phyloP scores from a whole-genome alignment of 1,140 invertebrate genomes.

The Elymnias hypermnestra region DNA sequence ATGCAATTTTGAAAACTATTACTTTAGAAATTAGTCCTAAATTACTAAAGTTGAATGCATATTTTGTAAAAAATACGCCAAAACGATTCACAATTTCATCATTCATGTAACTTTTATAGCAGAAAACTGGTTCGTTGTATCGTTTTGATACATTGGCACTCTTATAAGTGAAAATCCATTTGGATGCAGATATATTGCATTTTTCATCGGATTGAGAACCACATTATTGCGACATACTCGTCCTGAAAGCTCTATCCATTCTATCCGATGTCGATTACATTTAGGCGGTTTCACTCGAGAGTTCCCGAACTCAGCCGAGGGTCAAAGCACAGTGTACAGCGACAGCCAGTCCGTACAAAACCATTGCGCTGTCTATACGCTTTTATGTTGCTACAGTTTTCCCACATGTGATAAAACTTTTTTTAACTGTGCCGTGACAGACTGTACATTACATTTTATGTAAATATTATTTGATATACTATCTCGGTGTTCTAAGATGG shows the following conservation, averaged over 20 bases:
- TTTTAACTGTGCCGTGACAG: constrained; percentile 43
- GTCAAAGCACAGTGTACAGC: constrained; percentile 3
- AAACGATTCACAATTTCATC: too few relatives aligned
- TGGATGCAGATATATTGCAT: constrained; percentile 8
- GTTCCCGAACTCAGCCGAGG: constrained; percentile 31
- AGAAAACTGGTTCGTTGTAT: neutral
- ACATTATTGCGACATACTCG: constrained; percentile 7
- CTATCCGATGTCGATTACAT: constrained; percentile 23
- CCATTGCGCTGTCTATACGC: constrained; percentile 25
- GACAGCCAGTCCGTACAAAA: constrained; percentile 34
- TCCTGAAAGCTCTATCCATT: constrained; percentile 12
- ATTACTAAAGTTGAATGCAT: too few relatives aligned
- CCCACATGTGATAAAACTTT: constrained; percentile 52
- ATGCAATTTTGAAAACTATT: too few relatives aligned
- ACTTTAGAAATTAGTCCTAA: too few relatives aligned
- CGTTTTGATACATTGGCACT: constrained; percentile 4
- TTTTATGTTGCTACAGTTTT: constrained; percentile 10
- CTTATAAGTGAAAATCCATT: neutral
- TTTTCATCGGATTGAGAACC: constrained; percentile 7
- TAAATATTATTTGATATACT: constrained; percentile 14
- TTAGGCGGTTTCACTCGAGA: neutral
- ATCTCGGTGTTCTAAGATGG: constrained; percentile 31
- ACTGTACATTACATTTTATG: constrained; percentile 5
- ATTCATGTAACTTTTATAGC: too few relatives aligned
- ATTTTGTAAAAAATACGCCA: too few relatives aligned